These are phyloP conservation scores for Volucella inflata DNA, from an alignment of 2,888 invertebrate species.

Conservation along the genomic window DNA sequence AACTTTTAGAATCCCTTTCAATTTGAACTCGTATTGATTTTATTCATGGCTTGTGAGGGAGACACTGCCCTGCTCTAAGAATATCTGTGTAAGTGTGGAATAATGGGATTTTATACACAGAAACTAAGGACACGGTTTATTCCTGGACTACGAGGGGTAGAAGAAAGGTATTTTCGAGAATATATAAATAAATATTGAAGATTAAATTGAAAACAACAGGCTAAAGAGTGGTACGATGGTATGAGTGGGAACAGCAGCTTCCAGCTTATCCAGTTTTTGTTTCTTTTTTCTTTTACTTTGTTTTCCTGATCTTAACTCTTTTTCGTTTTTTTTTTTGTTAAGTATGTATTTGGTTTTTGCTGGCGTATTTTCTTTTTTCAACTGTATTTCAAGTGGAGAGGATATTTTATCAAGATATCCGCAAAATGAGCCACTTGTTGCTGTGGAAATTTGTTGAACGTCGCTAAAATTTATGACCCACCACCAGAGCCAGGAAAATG, in stretches of 20 bases:
- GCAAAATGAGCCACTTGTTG: slow-evolving; percentile 82
- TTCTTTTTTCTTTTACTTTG: slow-evolving; percentile 4
- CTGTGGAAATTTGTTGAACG: slow-evolving; percentile 82
- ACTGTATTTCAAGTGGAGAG: slow-evolving; percentile 46
- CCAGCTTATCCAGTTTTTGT: slow-evolving; percentile 18
- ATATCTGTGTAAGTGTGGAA: slow-evolving; percentile 25
- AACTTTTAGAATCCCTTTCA: slow-evolving; percentile 74
- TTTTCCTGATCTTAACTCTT: slow-evolving; percentile 1
- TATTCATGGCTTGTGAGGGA: slow-evolving; percentile 54
- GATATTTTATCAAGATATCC: slow-evolving; percentile 75
- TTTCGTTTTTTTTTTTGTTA: slow-evolving; percentile 13
- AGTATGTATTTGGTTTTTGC: slow-evolving; percentile 15
- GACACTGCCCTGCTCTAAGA: neutral
- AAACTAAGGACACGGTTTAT: too few relatives aligned
- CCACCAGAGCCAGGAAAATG: slow-evolving; percentile 60
- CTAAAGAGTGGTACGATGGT: slow-evolving; percentile 25
- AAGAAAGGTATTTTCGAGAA: slow-evolving; percentile 38
- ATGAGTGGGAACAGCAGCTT: slow-evolving; percentile 1
- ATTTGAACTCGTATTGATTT: slow-evolving; percentile 75
- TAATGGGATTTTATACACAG: slow-evolving; percentile 55
- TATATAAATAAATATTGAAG: slow-evolving; percentile 75
- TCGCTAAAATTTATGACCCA: slow-evolving; percentile 82
- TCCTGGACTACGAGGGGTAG: slow-evolving; percentile 4
- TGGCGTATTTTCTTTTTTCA: slow-evolving; percentile 11
- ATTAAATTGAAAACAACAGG: slow-evolving; percentile 75